phyloP scores from a whole-genome alignment of 1,140 invertebrate species.

The Oncopodura yosiiana region DNA sequence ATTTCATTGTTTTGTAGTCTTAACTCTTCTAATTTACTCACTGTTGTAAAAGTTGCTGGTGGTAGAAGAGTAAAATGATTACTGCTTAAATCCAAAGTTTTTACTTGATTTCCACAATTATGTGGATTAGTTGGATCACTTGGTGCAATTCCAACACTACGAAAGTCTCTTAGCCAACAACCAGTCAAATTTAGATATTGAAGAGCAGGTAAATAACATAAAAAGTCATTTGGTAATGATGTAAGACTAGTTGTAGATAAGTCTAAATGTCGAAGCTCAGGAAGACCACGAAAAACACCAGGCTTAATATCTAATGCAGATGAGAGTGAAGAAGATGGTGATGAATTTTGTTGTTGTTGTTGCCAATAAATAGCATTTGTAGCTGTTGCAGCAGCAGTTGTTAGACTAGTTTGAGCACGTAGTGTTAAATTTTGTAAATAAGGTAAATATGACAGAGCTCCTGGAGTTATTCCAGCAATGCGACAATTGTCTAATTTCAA shows the following conservation, averaged over 20 bases:
- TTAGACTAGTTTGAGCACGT: constrained; percentile 57
- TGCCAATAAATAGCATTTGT: too few relatives aligned
- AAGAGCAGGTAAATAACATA: constrained; percentile 67
- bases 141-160: constrained; percentile 58
- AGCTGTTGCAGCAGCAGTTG: constrained; percentile 8
- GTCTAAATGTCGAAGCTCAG: constrained; percentile 61
- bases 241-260: constrained; percentile 80
- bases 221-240: constrained; percentile 65
- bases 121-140: constrained; percentile 39
- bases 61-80: constrained; percentile 73
- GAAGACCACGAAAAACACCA: constrained; percentile 50
- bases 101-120: constrained; percentile 40
- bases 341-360: too few relatives aligned
- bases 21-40: constrained; percentile 47
- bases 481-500: constrained; percentile 83
- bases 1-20: constrained; percentile 33
- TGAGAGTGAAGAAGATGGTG: constrained; percentile 20
- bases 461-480: constrained; percentile 73
- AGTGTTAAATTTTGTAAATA: constrained; percentile 73
- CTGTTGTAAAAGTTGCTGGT: constrained; percentile 46
- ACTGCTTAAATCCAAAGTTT: constrained; percentile 63
- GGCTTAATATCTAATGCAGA: constrained; percentile 34
- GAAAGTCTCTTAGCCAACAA: constrained; percentile 67
- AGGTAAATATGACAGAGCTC: constrained; percentile 66
- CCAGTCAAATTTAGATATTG: constrained; percentile 68